Evolutionary conservation across 2,888 invertebrate genomes (phyloP).

Genomic region (Parelbella ahira): DNA sequence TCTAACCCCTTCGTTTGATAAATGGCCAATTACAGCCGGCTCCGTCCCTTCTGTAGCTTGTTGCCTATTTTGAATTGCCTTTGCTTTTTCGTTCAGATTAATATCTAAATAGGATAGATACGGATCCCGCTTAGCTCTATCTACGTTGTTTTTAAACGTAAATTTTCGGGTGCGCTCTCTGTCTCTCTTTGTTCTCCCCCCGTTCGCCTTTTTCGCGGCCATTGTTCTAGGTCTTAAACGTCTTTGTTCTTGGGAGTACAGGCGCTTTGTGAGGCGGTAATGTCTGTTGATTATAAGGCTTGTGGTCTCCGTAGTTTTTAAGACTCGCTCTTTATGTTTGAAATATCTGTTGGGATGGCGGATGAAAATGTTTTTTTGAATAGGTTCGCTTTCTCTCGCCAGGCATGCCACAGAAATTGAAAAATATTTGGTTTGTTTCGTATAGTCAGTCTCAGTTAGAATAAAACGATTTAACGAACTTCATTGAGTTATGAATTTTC

Average conservation of each 20-base stretch:
- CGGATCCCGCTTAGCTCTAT: constrained; percentile 77
- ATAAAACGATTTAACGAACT: too few relatives aligned
- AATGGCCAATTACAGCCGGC: constrained; percentile 79
- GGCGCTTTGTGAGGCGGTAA: constrained; percentile 31
- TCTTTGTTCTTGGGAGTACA: constrained; percentile 43
- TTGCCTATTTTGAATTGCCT: constrained; percentile 81
- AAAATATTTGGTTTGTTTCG: too few relatives aligned
- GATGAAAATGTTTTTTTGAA: constrained; percentile 14
- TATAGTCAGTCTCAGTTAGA: too few relatives aligned
- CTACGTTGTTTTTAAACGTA: constrained; percentile 80
- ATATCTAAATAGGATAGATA: constrained; percentile 82
- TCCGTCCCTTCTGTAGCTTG: constrained; percentile 78
- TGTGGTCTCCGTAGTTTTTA: constrained; percentile 25
- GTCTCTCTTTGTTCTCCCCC: too few relatives aligned
- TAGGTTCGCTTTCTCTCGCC: too few relatives aligned
- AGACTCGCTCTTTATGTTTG: constrained; percentile 10
- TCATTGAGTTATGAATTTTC: too few relatives aligned
- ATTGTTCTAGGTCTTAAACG: constrained; percentile 61
- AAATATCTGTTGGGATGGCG: constrained; percentile 3
- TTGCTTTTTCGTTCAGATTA: constrained; percentile 81
- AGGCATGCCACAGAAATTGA: neutral
- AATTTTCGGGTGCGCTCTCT: constrained; percentile 61
- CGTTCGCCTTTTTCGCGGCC: constrained; percentile 50
- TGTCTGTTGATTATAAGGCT: constrained; percentile 33
- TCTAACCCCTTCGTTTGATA: constrained; percentile 82